These are phyloP conservation scores for Murina feae DNA, from an alignment of 2,113 vertebrate genomes.

Conservation along the genomic window DNA sequence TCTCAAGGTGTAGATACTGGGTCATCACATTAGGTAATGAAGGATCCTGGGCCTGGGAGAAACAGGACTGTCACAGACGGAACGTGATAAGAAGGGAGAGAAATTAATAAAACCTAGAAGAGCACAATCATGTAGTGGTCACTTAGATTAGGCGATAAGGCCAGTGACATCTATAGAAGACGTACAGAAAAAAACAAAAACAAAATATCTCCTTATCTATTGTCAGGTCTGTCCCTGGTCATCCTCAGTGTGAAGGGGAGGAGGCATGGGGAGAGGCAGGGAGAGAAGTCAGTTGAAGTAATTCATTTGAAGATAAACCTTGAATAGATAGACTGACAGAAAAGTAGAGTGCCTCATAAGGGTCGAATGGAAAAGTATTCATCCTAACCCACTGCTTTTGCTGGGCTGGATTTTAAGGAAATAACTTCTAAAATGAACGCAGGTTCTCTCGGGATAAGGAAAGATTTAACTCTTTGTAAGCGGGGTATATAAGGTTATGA, in stretches of 20 bases:
- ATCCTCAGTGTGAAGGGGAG: background rate
- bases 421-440: background rate
- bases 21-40: background rate
- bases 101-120: background rate
- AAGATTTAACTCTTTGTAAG: background rate
- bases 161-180: background rate
- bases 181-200: background rate
- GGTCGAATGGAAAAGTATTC: background rate
- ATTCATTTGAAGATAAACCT: background rate
- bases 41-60: background rate
- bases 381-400: background rate
- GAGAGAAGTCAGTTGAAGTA: background rate
- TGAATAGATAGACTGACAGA: background rate
- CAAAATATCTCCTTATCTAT: background rate
- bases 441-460: background rate
- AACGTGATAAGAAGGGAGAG: background rate
- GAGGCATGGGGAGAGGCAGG: accelerated
- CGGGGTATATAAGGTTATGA: background rate
- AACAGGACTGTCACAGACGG: background rate
- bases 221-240: no score
- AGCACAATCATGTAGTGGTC: background rate
- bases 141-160: no score
- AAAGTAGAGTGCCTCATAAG: background rate
- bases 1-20: background rate
- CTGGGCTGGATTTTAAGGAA: background rate